Percentiles rank a stretch among this genome's conserved stretches.
Evolutionary conservation across 2,888 invertebrate genomes (phyloP).

Genomic region (Drosophila nr. medialis): DNA sequence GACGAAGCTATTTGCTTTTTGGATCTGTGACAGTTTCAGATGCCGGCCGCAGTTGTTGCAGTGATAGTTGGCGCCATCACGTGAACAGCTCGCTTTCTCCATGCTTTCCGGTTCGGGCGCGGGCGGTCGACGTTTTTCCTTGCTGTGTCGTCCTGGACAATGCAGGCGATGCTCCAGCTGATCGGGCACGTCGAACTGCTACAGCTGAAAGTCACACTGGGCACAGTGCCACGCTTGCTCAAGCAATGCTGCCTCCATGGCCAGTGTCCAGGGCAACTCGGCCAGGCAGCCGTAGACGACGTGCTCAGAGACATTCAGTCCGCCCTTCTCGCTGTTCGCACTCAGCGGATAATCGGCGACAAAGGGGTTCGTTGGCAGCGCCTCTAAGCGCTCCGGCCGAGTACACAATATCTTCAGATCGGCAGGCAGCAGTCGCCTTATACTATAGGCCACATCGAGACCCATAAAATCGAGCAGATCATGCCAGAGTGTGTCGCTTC

Average conservation of each 20-base stretch:
- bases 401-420: conserved; percentile 88
- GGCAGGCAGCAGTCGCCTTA: conserved; percentile 92
- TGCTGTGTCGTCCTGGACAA: conserved; percentile 62
- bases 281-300: conserved; percentile 91
- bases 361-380: conserved; percentile 89
- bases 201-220: conserved; percentile 87
- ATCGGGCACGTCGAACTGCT: conserved; percentile 88
- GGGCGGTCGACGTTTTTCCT: conserved; percentile 16
- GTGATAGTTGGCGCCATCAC: conserved; percentile 85
- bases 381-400: conserved; percentile 51
- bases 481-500: conserved; percentile 87
- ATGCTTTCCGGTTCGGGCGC: background rate
- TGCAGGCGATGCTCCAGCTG: conserved; percentile 88
- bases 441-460: conserved; percentile 90
- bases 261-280: conserved; percentile 89
- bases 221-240: conserved; percentile 90
- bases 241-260: conserved; percentile 87
- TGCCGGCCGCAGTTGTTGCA: conserved; percentile 90
- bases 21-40: conserved; percentile 87
- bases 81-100: conserved; percentile 48
- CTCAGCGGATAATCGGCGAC: conserved; percentile 87
- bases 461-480: conserved; percentile 91
- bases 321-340: conserved; percentile 91
- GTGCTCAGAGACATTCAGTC: conserved; percentile 92
- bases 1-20: too few relatives aligned